Base-by-base conservation (phyloP, 2,888 invertebrate species). In the Sabatieria punctata region DNA sequence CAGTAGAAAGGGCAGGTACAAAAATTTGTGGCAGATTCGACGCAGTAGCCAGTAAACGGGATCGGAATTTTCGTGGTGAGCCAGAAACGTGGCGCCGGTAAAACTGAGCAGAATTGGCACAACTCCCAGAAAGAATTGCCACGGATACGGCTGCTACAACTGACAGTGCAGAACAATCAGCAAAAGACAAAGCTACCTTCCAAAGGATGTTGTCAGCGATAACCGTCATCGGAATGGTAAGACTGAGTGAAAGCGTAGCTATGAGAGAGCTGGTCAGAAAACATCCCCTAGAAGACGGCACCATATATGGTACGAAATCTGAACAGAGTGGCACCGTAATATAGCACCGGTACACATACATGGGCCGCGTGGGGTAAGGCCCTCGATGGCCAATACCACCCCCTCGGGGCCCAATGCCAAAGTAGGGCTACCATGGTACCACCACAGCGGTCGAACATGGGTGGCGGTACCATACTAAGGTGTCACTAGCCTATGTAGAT, bases 201-300 rank as follows among this genome's bases (percentile, higher is more conserved):
- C 79, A 79, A 37, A 82, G 67, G 43, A 81, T 62, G 36, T 80
- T 75, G 69, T 89, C 88, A 55, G 82, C 83, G 55, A 82, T 70
- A 76, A 86, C 82, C 30, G 85, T 79, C 70, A 93, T 74, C 46
- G 93, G 93, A 66, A 85, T 80, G 52, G 81, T 82, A 57, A 91
- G 71, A 55, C 82, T 82, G 53, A 89, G 76, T 48, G 85, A 77
- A 58, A 86, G 68, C 1, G 85, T 86, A 24, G 85, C 91, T 57
- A 85, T 80, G 41, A 85, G 73, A 1, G 85, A 80, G 15, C 89
- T 89, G 19, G 93, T 93, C 57, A 93, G 71, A 58, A 89, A 86
- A 59, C 85, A 82, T 43, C 88, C 93, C 85, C 88, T 88, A 69
- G 2, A 43, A 51, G n/a, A n/a, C n/a, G n/a, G n/a, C n/a, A n/a